Evolutionary conservation across 2,888 invertebrate genomes (phyloP), one percentile per base, ranked within the genome.

Genomic region (Drosophila imparisetae): DNA sequence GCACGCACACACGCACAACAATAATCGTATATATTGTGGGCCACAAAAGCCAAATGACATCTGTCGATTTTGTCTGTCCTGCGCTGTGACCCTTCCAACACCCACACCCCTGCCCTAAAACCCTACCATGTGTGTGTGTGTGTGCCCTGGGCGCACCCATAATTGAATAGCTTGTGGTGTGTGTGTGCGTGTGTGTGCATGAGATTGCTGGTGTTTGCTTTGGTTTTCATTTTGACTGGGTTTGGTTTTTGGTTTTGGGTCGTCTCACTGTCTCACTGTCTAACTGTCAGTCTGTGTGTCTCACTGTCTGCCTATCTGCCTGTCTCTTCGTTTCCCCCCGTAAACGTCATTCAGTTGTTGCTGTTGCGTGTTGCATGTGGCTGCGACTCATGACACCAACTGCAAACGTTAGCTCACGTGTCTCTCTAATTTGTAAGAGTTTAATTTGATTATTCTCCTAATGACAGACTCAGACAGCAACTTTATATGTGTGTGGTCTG

Each of bases 11-110:
- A 59, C 30, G 21, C 21, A 66, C 48, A 72, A 62, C 29, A 73
- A 52, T 45, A 80, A 78, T 78, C 78, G 72, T 74, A 78, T n/a
- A 88, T 86, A 80, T 55, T 78, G 21, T 38, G 71, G 60, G 81
- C 75, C 83, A 81, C 81, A 83, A 87, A 89, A 81, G 80, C 89
- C 73, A 81, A 85, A 85, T 89, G 86, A 89, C 87, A 89, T 81
- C 85, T 77, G 72, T 63, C 74, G 74, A 52, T 82, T 59, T 67
- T 63, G 71, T 80, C 68, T 50, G 58, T 75, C 80, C 70, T 68
- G 40, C 55, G 54, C 54, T 53, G 64, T 11, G 34, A 49, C 45
- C 58, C 53, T 59, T 30, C 18, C 59, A 6, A 29, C 29, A 2
- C 45, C 32, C 40, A 18, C 11, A 24, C 21, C 27, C 5, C 27